A percentile compares a stretch with the other conserved stretches of the same genome.
These are phyloP conservation scores for Rallus crepitans DNA, from an alignment of 2,797 vertebrate genomes.

Conservation along the genomic window DNA sequence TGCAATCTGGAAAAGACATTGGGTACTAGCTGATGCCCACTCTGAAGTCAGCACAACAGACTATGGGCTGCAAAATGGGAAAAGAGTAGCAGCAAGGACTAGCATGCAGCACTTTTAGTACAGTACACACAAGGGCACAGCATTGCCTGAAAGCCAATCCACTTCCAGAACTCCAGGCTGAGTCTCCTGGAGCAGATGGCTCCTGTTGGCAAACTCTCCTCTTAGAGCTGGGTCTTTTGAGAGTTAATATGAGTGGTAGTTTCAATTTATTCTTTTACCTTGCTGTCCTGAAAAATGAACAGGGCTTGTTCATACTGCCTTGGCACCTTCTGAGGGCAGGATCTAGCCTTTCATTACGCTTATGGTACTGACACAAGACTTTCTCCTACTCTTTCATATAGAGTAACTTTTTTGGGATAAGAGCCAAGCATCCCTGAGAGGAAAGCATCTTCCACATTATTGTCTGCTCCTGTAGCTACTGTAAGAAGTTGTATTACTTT, in stretches of 20 bases:
- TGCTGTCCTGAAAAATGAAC: background rate
- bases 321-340: background rate
- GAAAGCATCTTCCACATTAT: background rate
- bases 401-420: background rate
- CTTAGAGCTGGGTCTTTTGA: background rate
- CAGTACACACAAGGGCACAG: background rate
- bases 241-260: background rate
- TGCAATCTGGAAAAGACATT: background rate
- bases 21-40: background rate
- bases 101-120: background rate
- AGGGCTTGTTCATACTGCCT: background rate
- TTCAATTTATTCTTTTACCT: background rate
- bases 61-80: background rate
- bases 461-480: background rate
- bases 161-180: background rate
- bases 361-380: background rate
- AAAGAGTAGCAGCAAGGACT: background rate
- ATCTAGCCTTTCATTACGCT: background rate
- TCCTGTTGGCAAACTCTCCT: background rate
- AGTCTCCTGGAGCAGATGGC: background rate
- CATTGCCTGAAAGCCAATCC: background rate
- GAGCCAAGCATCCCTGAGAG: conserved; percentile 37
- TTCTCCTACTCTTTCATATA: background rate
- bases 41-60: background rate
- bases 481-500: background rate